Base-by-base conservation (phyloP, 2,797 vertebrate genomes). In the Neosalanx taihuensis region DNA sequence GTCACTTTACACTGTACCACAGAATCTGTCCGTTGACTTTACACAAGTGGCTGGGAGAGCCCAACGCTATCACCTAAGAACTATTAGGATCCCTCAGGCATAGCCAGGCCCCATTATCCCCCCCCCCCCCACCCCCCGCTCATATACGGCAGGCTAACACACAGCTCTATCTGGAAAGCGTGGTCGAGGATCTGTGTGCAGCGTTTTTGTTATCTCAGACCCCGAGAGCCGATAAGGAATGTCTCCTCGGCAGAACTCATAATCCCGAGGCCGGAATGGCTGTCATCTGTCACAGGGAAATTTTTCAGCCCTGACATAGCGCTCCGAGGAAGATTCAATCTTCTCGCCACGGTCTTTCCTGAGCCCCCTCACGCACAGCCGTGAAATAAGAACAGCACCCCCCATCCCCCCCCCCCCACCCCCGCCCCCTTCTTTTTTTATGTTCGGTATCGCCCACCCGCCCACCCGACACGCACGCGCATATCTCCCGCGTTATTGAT, bases 161-260 rank as follows among this genome's bases (percentile, higher is more conserved):
- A 13, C 9, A 20, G 63, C 15, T 26, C 20, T 41, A n/a, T 26
- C 17, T 23, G 18, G 63, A 49, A 49, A 26, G 35, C 63, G 12
- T 18, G 10, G n/a, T 80, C 81, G 78, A 82, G 70, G 85, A 84
- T 87, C 83, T 67, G 67, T 87, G 85, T 89, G 84, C 83, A 83
- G 86, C 86, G 90, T 91, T 86, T 86, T 87, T 89, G 90, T 93
- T 93, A 94, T 92, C 92, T 86, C 84, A 88, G 84, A 91, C 86
- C 90, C 81, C 85, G 85, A 88, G 85, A 84, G 85, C 83, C 41
- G 67, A 93, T 93, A 93, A 93, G 90, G 84, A 90, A 91, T 72
- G 87, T 89, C 82, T 89, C 78, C 67, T 80, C 81, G 85, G 89
- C 91, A 89, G 87, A 90, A 92, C 91, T 85, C 82, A 88, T 90